Evolutionary conservation across 2,797 vertebrate genomes (phyloP), one percentile per base, ranked within the genome.

Genomic region (Tauraco hartlaubi): DNA sequence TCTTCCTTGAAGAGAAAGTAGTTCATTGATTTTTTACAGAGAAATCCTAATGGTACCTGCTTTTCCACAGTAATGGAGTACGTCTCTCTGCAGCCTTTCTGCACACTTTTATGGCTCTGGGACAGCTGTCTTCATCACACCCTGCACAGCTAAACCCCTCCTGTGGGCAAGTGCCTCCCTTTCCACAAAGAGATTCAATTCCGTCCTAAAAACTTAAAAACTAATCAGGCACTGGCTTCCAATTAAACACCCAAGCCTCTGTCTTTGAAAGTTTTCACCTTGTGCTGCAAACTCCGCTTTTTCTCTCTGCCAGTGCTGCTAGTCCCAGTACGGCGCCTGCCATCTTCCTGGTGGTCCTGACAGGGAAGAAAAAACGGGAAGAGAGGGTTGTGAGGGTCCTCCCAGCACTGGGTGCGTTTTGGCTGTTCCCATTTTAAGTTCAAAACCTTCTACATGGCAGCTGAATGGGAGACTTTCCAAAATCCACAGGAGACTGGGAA

Each of bases 401-500:
- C 46, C 11, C 29, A 77, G 37, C 1, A 3, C 46, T 79, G 76
- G 62, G 67, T 78, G 59, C 37, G 2, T 85, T 94, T 95, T 0
- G 2, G 22, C 81, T 89, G 79, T 80, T 96, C 85, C 67, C 78
- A 31, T 94, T 94, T 92, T 67, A 82, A 97, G 85, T 95, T 92
- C 88, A 92, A 97, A 96, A 94, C 67, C 62, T 92, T 96, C 78
- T 95, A 86, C 90, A 93, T 90, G 91, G 95, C 88, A 97, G 83
- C 85, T 92, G 79, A 97, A 78, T 46, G 84, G 92, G 95, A 97
- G 67, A 17, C 55, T 96, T 97, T 96, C 95, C 95, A 96, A 94
- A 93, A 93, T 67, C 85, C 84, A 68, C 96, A 94, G 92, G 95
- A 96, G 95, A 63, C 90, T 93, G 96, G 96, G 96, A 96, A 96